phyloP scores from a whole-genome alignment of 2,888 invertebrate genomes.

The Plemyria rubiginata region DNA sequence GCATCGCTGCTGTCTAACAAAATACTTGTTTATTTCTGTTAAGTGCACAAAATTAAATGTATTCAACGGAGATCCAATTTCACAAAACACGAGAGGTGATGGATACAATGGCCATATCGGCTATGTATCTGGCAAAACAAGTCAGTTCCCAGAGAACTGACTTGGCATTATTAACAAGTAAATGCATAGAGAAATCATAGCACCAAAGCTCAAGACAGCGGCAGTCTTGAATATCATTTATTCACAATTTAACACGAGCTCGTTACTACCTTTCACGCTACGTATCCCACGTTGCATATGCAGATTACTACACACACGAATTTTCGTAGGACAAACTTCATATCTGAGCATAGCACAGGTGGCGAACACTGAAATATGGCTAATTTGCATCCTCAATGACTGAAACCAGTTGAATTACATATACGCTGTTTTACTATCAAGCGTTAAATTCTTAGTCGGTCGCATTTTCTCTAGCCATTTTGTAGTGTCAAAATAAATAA shows the following conservation, averaged over 20 bases:
- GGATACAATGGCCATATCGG: too few species aligned
- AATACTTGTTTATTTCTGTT: too few species aligned
- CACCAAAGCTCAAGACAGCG: not conserved
- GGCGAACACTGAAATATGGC: constrained; percentile 32
- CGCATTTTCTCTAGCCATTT: too few species aligned
- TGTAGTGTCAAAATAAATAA: too few species aligned
- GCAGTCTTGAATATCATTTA: constrained; percentile 15
- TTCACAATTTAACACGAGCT: constrained; percentile 30
- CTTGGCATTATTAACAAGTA: too few species aligned
- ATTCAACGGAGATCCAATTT: too few species aligned
- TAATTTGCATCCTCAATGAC: constrained; percentile 32
- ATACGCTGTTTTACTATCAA: constrained; percentile 7
- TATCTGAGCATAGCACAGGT: constrained; percentile 36
- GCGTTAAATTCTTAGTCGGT: constrained; percentile 10
- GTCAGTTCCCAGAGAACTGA: too few species aligned
- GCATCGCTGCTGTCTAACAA: too few species aligned
- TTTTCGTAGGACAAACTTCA: constrained; percentile 36
- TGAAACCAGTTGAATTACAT: constrained; percentile 20
- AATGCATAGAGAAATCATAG: not conserved
- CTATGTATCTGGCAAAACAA: too few species aligned
- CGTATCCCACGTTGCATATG: constrained; percentile 35
- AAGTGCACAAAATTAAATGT: too few species aligned
- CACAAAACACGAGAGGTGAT: too few species aligned
- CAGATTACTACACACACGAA: constrained; percentile 34
- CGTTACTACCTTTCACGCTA: constrained; percentile 33